These are phyloP conservation scores for Fopius arisanus DNA, from an alignment of 1,140 invertebrate genomes.

Conservation along the genomic window DNA sequence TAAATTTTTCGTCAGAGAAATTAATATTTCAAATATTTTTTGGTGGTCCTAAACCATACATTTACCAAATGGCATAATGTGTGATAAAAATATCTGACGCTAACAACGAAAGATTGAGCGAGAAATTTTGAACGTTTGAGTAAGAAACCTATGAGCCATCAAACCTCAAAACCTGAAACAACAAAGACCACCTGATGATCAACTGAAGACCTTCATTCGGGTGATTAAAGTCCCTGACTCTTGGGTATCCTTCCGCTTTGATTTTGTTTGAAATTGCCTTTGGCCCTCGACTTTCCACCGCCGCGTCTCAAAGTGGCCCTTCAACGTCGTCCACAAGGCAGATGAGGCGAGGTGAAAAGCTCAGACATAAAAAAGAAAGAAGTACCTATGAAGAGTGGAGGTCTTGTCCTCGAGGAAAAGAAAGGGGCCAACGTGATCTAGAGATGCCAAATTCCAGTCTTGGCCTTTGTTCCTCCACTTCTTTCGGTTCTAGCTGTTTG, in stretches of 20 bases:
- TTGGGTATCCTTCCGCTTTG: background rate
- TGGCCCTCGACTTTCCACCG: background rate
- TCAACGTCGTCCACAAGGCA: background rate
- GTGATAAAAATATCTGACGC: too few species aligned
- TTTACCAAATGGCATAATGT: too few species aligned
- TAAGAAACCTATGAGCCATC: too few species aligned
- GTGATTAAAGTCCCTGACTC: background rate
- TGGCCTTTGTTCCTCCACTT: background rate
- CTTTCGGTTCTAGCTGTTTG: background rate
- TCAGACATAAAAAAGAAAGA: background rate
- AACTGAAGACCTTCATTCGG: background rate
- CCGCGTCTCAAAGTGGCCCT: constrained; percentile 2
- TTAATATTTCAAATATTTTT: too few species aligned
- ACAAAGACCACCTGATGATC: background rate
- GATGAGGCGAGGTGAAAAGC: constrained; percentile 5
- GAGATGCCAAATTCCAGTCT: background rate
- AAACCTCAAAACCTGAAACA: background rate
- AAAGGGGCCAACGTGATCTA: background rate
- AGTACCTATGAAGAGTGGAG: background rate
- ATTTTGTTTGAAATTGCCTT: constrained; percentile 3
- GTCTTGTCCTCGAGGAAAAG: background rate
- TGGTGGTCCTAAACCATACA: too few species aligned
- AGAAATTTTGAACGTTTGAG: too few species aligned
- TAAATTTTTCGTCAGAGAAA: too few species aligned
- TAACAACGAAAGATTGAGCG: too few species aligned